A percentile compares a stretch with the other conserved stretches of the same genome.
These are phyloP conservation scores for Pteria penguin DNA, from an alignment of 2,888 invertebrate species.

Conservation along the genomic window DNA sequence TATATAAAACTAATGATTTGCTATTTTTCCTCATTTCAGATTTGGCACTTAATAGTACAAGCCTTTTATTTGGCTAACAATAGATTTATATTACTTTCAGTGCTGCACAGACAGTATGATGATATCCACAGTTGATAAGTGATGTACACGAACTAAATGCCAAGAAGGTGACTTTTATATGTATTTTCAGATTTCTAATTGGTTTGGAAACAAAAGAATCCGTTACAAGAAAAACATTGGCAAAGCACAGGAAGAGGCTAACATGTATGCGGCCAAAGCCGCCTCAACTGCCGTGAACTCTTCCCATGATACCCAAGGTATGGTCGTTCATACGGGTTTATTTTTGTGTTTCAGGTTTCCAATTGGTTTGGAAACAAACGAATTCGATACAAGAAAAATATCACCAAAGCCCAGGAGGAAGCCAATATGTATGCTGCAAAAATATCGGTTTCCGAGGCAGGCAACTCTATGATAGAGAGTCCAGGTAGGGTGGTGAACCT, in stretches of 20 bases:
- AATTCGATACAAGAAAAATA: conserved; percentile 99
- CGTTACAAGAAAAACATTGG: conserved; percentile 98
- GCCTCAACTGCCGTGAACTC: conserved; percentile 71
- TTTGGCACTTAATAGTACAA: too few relatives aligned
- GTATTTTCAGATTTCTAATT: conserved; percentile 91
- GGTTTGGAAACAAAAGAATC: conserved; percentile 99
- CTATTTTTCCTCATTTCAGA: too few relatives aligned
- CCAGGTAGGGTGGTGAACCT: conserved; percentile 35
- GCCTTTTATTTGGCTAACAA: too few relatives aligned
- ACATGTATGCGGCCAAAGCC: conserved; percentile 98
- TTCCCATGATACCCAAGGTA: conserved; percentile 46
- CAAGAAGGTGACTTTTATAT: too few relatives aligned
- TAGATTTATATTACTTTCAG: too few relatives aligned
- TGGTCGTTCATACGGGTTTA: background rate
- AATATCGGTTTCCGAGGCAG: conserved; percentile 83
- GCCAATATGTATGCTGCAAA: conserved; percentile 99
- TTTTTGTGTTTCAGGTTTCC: conserved; percentile 86
- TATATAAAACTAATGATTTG: too few relatives aligned
- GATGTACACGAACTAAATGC: too few relatives aligned
- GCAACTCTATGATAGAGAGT: conserved; percentile 49
- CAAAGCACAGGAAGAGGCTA: conserved; percentile 99
- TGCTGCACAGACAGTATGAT: too few relatives aligned
- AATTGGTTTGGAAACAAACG: conserved; percentile 99
- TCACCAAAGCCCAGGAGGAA: conserved; percentile 99
- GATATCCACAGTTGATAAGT: too few relatives aligned